Evolutionary conservation across 2,797 vertebrate genomes (phyloP).

Genomic region (Danio aesculapii): DNA sequence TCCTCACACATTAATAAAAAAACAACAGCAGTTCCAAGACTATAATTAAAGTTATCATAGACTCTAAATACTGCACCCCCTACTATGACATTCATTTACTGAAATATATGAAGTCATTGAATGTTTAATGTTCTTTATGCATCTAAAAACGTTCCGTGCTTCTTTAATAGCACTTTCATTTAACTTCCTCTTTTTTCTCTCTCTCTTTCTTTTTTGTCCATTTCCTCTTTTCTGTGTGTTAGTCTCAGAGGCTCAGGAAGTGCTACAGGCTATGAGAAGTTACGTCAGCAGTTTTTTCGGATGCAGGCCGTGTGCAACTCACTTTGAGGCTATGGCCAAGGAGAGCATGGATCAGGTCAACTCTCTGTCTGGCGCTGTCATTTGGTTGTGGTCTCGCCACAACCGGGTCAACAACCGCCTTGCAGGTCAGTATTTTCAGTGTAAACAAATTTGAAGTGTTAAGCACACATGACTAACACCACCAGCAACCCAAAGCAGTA

Average conservation of each 20-base stretch:
- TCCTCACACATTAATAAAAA: too few relatives aligned
- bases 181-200: not conserved
- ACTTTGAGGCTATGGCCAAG: conserved; percentile 89
- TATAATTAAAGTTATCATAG: too few relatives aligned
- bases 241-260: conserved; percentile 80
- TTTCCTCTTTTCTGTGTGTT: conserved; percentile 6
- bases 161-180: not conserved
- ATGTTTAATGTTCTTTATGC: too few relatives aligned
- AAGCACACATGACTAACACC: not conserved
- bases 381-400: conserved; percentile 93
- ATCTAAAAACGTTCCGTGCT: not conserved
- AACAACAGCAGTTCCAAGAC: too few relatives aligned
- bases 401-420: conserved; percentile 91
- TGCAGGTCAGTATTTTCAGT: conserved; percentile 77
- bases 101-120: too few relatives aligned
- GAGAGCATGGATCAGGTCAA: conserved; percentile 77
- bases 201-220: not conserved
- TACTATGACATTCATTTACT: too few relatives aligned
- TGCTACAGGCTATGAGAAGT: conserved; percentile 82
- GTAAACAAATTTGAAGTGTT: conserved; percentile 5
- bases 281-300: conserved; percentile 89
- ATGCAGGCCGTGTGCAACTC: conserved; percentile 85
- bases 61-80: too few relatives aligned
- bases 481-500: not conserved
- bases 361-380: conserved; percentile 65